Evolutionary conservation across 2,113 vertebrate genomes (phyloP).

Genomic region (Psophia crepitans): DNA sequence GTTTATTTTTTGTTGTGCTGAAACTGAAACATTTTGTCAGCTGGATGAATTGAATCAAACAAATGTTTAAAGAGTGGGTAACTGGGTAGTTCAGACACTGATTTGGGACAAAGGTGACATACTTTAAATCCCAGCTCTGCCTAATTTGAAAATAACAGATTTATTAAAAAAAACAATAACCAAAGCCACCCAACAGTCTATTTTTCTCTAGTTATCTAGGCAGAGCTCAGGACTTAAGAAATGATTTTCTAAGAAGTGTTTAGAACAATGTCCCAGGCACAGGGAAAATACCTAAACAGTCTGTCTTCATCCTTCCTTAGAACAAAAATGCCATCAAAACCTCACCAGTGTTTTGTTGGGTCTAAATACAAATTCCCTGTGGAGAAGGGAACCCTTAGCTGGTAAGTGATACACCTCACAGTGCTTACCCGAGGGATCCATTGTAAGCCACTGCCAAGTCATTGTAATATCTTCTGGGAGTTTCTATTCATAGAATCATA

Average conservation of each 20-base stretch:
- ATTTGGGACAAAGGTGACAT: neutral
- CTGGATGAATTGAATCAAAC: neutral
- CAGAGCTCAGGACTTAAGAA: neutral
- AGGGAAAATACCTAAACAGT: neutral
- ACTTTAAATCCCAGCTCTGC: neutral
- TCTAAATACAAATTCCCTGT: neutral
- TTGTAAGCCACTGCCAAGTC: accelerated
- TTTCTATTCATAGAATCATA: too few species aligned
- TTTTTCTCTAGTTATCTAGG: neutral
- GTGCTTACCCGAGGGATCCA: neutral
- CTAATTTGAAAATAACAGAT: neutral
- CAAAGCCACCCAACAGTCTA: neutral
- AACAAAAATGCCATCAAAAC: neutral
- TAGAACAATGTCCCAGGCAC: neutral
- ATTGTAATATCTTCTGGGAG: neutral
- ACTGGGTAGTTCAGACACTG: neutral
- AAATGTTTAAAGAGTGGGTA: neutral
- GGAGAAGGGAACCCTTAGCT: neutral
- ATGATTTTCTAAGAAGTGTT: neutral
- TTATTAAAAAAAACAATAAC: neutral
- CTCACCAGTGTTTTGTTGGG: neutral
- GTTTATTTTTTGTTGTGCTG: neutral
- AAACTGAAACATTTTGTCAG: neutral
- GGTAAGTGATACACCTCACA: too few species aligned
- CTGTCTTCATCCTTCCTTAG: neutral